Conservation (phyloP, 2,797 vertebrate genomes). For the Siniperca obscura region DNA sequence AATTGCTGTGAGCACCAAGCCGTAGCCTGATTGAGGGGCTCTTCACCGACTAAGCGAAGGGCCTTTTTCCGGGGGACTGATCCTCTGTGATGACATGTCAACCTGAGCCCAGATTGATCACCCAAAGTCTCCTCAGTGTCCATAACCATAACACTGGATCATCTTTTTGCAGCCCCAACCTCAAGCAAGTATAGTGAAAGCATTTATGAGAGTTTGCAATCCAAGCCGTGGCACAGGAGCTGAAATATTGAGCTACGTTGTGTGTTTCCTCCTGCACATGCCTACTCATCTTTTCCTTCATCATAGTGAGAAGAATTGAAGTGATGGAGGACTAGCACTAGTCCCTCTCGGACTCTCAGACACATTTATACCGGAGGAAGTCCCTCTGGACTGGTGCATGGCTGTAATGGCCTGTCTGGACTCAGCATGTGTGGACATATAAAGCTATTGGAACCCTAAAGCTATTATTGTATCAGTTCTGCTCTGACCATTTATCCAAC, state of each 20-base stretch:
- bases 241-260: slow-evolving; percentile 59
- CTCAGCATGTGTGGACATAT: slow-evolving; percentile 49
- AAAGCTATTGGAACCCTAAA: slow-evolving; percentile 50
- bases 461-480: slow-evolving; percentile 61
- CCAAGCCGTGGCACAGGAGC: slow-evolving; percentile 45
- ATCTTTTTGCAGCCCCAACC: slow-evolving; percentile 20
- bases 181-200: slow-evolving; percentile 56
- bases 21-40: slow-evolving; percentile 62
- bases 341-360: slow-evolving; percentile 50
- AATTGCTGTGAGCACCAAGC: slow-evolving; percentile 41
- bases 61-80: slow-evolving; percentile 41
- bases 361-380: slow-evolving; percentile 58
- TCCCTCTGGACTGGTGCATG: slow-evolving; percentile 46
- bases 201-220: slow-evolving; percentile 57
- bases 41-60: slow-evolving; percentile 31
- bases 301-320: slow-evolving; percentile 33
- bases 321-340: slow-evolving; percentile 42
- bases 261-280: slow-evolving; percentile 32
- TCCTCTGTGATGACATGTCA: slow-evolving; percentile 75
- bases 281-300: slow-evolving; percentile 48
- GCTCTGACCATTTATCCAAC: slow-evolving; percentile 50
- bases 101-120: slow-evolving; percentile 62
- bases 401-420: slow-evolving; percentile 46
- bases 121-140: slow-evolving; percentile 35
- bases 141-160: slow-evolving; percentile 52